Base-by-base conservation (phyloP, 2,797 vertebrate species). In the Anabacerthia variegaticeps region DNA sequence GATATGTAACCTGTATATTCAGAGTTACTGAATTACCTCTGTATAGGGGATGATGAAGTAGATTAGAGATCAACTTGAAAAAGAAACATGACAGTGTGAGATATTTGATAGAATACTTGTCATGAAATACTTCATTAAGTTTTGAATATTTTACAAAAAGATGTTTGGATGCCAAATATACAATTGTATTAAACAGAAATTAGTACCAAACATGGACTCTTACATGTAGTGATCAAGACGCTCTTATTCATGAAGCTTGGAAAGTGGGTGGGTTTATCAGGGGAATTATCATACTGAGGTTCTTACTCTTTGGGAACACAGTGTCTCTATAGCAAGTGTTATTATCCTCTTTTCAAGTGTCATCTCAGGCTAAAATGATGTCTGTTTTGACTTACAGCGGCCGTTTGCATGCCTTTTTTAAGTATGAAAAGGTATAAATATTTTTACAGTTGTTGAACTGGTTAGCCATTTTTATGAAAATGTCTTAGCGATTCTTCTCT, bases 381-480 rank as follows among this genome's bases (percentile, higher is more conserved):
- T 22, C 3, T 24, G 8, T 34, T 73, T 76, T 54, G 32, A 65
- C 30, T 71, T 71, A 32, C 24, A 80, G 30, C 36, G 6, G 8
- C 2, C 21, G 8, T n/a, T 62, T 61, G 2, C 5, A 13, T 51
- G 21, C 6, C 3, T 75, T 84, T 82, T 74, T 66, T 52, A 8
- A 34, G 18, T 23, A 22, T 21, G 34, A 56, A 78, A 74, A 68
- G 5, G 1, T 43, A 41, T 14, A 82, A 88, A 67, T 59, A 69
- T 44, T 85, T 76, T 19, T 63, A 30, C 4, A 36, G 20, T 26
- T 20, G 58, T 43, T 2, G 0, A 69, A 59, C 0, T 1, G 6
- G 44, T 69, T 76, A 80, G 8, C 2, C 7, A 34, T n/a, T 77
- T 81, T 67, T 12, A 75, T 46, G 24, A 80, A 85, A 34, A 54